Evolutionary conservation across 2,888 invertebrate species (phyloP), one percentile per base, ranked within the genome.

Genomic region (Gastrophysa polygoni): DNA sequence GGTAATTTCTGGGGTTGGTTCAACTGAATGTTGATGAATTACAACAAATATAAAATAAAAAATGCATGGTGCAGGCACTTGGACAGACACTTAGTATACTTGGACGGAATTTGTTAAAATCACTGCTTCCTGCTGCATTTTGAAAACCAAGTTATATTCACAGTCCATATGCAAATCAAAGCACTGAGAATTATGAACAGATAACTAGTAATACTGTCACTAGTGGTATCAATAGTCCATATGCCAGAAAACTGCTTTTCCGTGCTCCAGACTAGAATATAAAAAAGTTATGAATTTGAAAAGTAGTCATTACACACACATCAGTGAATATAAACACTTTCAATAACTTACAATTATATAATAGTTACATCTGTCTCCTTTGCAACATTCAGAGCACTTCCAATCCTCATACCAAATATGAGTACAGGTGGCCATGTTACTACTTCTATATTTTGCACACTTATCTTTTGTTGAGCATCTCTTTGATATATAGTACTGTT

Each of bases 351-450:
- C 96, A 78, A 97, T 93, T 52, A 95, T 89, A 80, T 90, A 98
- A 80, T 93, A 97, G 81, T 98, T 98, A 82, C 97, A 98, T 57
- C 94, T 87, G 81, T 98, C 97, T 52, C 97, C 97, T 76, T 91
- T 91, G 78, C 98, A 98, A 81, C 97, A 98, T 79, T 97, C 96
- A 0, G 93, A 91, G 82, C 97, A 98, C 68, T 91, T 90, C 98
- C 97, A 98, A 82, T 98, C 97, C 77, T 95, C 91, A 77, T 96
- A 98, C 96, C 94, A 94, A 72, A 96, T 93, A 75, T 94, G 90
- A 1, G 94, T 92, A 75, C 96, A 96, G 62, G 89, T 85, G 6
- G 86, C 87, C 90, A 91, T 93, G 73, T 88, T 88, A 38, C 85
- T 84, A 59, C 86, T 86, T 63, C 92, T 86, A 55, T 87, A 88